Percentiles rank a stretch among this genome's conserved stretches.
Evolutionary conservation across 2,797 vertebrate genomes (phyloP).

Genomic region (Capromys pilorides): DNA sequence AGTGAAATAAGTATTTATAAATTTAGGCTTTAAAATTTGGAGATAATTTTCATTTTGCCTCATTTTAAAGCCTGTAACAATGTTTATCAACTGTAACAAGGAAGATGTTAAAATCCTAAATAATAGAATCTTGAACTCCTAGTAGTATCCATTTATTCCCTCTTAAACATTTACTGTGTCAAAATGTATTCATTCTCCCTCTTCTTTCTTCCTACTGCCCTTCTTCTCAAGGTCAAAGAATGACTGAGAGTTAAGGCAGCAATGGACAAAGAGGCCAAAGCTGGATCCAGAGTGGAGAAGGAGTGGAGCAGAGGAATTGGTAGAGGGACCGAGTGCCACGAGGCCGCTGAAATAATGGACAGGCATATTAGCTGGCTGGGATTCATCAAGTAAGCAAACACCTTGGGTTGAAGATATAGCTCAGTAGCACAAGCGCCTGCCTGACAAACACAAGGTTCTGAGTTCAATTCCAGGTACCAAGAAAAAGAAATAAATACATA

Average conservation of each 20-base stretch:
- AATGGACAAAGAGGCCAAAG: neutral
- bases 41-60: neutral
- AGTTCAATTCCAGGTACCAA: too few relatives aligned
- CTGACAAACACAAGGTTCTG: too few relatives aligned
- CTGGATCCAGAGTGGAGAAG: neutral
- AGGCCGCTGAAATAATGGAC: neutral
- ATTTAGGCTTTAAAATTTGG: neutral
- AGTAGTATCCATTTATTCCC: neutral
- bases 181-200: neutral
- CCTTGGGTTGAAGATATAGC: too few relatives aligned
- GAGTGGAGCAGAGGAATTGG: neutral
- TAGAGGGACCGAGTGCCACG: rapidly evolving
- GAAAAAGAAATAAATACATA: too few relatives aligned
- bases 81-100: neutral
- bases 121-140: neutral
- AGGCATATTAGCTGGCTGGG: neutral
- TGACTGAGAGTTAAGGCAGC: neutral
- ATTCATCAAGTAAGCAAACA: neutral
- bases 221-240: neutral
- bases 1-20: neutral
- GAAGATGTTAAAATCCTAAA: neutral
- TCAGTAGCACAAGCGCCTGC: too few relatives aligned
- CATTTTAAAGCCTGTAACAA: neutral
- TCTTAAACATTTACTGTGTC: neutral
- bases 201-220: neutral